Base-by-base conservation (phyloP, 2,797 vertebrate species). In the Sebastes nivosus region DNA sequence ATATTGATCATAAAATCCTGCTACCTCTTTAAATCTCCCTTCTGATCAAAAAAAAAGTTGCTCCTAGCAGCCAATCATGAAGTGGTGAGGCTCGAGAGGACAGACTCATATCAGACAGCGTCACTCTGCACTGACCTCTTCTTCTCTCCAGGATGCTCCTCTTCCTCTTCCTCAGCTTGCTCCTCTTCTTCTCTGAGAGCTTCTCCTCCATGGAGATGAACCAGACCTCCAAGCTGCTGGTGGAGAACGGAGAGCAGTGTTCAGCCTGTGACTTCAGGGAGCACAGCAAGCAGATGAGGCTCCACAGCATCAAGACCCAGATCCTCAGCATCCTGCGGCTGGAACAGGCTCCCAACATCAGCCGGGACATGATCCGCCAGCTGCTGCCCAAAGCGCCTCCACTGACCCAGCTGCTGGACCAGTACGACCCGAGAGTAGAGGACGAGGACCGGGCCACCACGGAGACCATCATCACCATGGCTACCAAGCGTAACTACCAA, bases 241-340 rank as follows among this genome's bases (percentile, higher is more conserved):
- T 89, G 18, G 97, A 97, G 34, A 96, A 95, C 83, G 34, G 34
- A 12, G 96, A 96, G 85, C 96, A 96, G 85, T 99, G 98, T 89
- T 97, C 97, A 34, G 96, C 97, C 89, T 99, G 98, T 85, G 96
- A 95, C 73, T 97, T 97, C 95, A 96, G 98, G 77, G 97, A 99
- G 92, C 97, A 98, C 88, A 99, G 96, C 88, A 99, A 97, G 93
- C 97, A 96, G 87, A 96, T 98, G 94, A 95, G 98, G 87, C 96
- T 99, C 87, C 97, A 98, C 96, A 97, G 96, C 90, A 99, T 99
- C 95, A 99, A 98, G 95, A 97, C 98, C 22, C 97, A 99, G 88
- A 99, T 99, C 94, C 97, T 99, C 88, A 99, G 97, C 94, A 99
- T 99, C 95, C 97, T 99, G 87, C 96, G 97, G 9, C 97, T 99